Evolutionary conservation across 2,797 vertebrate genomes (phyloP).

Genomic region (Melanotaenia trifasciata): DNA sequence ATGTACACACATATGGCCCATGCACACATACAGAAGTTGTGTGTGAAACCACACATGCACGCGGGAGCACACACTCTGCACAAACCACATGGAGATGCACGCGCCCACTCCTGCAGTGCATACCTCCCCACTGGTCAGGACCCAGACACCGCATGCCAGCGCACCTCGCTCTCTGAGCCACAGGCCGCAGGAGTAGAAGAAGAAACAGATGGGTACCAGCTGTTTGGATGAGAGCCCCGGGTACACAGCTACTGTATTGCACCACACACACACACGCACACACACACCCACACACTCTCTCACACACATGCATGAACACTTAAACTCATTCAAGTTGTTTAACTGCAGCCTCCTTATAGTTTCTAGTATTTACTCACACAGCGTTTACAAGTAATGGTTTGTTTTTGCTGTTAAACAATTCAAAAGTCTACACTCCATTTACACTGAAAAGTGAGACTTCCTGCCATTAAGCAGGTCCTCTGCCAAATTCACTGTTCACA

Average conservation of each 20-base stretch:
- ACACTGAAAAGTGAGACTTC: constrained; percentile 11
- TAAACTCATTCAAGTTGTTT: constrained; percentile 53
- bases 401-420: constrained; percentile 26
- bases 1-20: constrained; percentile 27
- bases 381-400: constrained; percentile 34
- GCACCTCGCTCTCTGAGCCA: constrained; percentile 75
- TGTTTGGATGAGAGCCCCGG: constrained; percentile 78
- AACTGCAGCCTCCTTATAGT: constrained; percentile 34
- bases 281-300: background rate
- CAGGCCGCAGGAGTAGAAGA: constrained; percentile 76
- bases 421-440: constrained; percentile 7
- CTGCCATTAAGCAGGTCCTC: background rate
- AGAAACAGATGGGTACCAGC: constrained; percentile 85
- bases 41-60: constrained; percentile 61
- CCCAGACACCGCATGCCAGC: constrained; percentile 78
- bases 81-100: constrained; percentile 69
- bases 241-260: constrained; percentile 81
- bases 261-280: constrained; percentile 58
- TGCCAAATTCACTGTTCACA: background rate
- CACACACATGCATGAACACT: constrained; percentile 36
- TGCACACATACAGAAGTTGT: constrained; percentile 28
- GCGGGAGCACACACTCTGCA: constrained; percentile 49
- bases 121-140: constrained; percentile 72
- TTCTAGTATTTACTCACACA: constrained; percentile 40
- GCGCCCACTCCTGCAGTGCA: constrained; percentile 65